Evolutionary conservation across 2,797 vertebrate species (phyloP).

Genomic region (Rhincodon typus): DNA sequence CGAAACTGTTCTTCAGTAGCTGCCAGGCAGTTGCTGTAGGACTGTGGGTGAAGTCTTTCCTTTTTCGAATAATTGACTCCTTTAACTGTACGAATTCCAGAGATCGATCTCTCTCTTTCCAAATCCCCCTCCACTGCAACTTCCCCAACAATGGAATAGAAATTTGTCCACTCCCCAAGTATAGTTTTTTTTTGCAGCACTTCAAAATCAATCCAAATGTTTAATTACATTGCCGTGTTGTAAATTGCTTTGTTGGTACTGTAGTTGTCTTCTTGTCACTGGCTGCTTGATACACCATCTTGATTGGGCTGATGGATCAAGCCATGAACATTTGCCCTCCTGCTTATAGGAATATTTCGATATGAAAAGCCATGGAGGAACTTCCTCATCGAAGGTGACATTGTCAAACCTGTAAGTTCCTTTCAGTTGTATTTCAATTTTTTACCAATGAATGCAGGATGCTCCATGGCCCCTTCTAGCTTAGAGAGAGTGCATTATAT

Average conservation of each 20-base stretch:
- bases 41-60: background rate
- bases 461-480: background rate
- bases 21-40: background rate
- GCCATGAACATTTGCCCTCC: background rate
- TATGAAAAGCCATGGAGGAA: background rate
- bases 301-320: background rate
- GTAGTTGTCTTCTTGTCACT: background rate
- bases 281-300: background rate
- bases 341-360: background rate
- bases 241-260: background rate
- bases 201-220: background rate
- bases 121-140: background rate
- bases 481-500: background rate
- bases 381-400: conserved; percentile 9
- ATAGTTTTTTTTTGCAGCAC: background rate
- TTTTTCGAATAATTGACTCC: background rate
- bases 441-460: background rate
- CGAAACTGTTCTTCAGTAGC: background rate
- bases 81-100: background rate
- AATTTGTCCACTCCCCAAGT: background rate
- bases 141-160: background rate
- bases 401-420: conserved; percentile 24
- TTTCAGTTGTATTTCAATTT: background rate
- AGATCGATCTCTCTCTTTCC: too few relatives aligned
- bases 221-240: background rate